A percentile compares a stretch with the other conserved stretches of the same genome.
Evolutionary conservation across 2,797 vertebrate species (phyloP).

Genomic region (Yasuhikotakia modesta): DNA sequence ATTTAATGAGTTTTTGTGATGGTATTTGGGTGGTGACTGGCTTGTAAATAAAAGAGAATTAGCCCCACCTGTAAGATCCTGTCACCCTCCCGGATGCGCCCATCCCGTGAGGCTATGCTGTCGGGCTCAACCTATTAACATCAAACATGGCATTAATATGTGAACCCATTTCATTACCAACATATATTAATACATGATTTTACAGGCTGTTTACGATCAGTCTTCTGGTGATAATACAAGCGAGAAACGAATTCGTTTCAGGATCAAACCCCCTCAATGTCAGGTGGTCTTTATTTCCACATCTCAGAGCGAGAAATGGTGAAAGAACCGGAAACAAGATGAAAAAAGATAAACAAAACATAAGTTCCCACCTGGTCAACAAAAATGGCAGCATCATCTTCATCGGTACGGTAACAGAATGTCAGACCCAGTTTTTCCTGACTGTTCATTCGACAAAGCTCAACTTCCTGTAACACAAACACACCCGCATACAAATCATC

Average conservation of each 20-base stretch:
- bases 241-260: constrained; percentile 10
- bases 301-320: constrained; percentile 36
- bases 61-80: constrained; percentile 88
- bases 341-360: no score
- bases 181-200: constrained; percentile 63
- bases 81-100: constrained; percentile 92
- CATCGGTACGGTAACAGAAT: constrained; percentile 93
- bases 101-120: constrained; percentile 91
- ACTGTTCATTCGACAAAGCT: constrained; percentile 85
- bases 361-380: constrained; percentile 85
- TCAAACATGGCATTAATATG: background rate
- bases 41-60: no score
- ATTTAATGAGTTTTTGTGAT: background rate
- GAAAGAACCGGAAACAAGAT: constrained; percentile 42
- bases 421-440: constrained; percentile 95
- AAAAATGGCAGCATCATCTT: constrained; percentile 87
- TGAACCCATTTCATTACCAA: background rate
- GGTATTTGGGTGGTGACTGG: background rate
- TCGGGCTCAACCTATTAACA: constrained; percentile 86
- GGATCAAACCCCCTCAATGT: constrained; percentile 21
- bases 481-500: background rate
- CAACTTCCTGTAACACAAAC: constrained; percentile 82
- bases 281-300: constrained; percentile 40
- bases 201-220: constrained; percentile 37
- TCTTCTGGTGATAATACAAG: constrained; percentile 17